Percentiles rank a stretch among this genome's conserved stretches.
Evolutionary conservation across 2,888 invertebrate genomes (phyloP).

Genomic region (Saturnia pavonia): DNA sequence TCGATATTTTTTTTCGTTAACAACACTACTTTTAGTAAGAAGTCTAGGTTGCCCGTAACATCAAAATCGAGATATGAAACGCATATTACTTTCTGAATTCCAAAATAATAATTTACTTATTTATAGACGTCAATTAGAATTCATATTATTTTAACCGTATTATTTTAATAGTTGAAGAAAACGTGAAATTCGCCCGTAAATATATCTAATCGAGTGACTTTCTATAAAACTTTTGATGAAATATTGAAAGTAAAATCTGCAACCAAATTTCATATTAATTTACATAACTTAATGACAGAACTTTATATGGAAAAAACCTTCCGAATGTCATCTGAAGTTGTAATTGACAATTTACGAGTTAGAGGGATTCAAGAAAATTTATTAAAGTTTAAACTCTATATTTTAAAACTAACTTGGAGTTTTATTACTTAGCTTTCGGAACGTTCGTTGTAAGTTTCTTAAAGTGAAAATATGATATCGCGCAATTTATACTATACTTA

Average conservation of each 20-base stretch:
- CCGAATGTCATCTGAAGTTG: conserved; percentile 43
- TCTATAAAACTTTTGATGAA: background rate
- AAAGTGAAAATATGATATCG: conserved; percentile 16
- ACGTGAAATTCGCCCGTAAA: background rate
- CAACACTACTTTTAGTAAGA: background rate
- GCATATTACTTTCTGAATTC: too few species aligned
- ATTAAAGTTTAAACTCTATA: conserved; percentile 39
- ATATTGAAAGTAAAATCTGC: conserved; percentile 6
- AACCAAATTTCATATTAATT: conserved; percentile 24
- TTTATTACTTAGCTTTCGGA: conserved; percentile 14
- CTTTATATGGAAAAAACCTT: conserved; percentile 24
- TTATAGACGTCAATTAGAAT: background rate
- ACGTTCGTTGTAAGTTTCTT: conserved; percentile 4
- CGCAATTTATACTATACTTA: background rate
- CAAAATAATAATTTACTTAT: background rate
- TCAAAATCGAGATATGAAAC: too few species aligned
- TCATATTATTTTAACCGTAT: background rate
- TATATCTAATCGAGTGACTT: background rate
- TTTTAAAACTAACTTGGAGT: conserved; percentile 25
- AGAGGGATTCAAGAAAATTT: conserved; percentile 33
- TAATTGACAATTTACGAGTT: conserved; percentile 55
- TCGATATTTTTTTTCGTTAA: background rate
- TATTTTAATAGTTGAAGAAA: background rate
- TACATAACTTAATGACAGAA: conserved; percentile 25
- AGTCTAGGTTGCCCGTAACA: too few species aligned